Base-by-base conservation (phyloP, 1,140 invertebrate species). In the Heliconius nattereri region DNA sequence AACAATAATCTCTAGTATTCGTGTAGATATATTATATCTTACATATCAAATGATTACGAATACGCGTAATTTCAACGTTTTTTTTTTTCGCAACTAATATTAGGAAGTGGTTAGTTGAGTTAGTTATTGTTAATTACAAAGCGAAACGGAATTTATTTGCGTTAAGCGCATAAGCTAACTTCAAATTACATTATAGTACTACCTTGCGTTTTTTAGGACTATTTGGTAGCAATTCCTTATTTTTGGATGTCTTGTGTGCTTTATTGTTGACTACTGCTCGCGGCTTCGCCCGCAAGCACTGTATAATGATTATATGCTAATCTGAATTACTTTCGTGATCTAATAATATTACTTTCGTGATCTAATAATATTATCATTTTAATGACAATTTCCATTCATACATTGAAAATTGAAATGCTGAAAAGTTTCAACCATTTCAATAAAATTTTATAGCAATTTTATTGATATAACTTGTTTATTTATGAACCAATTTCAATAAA, bases 141-240 rank as follows among this genome's bases (percentile, higher is more conserved):
- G 57, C 57, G 57, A 60, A 60, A 60, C 57, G 57, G 57, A 60
- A 60, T 60, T 60, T 60, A 23, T 60, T 60, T 23, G n/a, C n/a
- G 57, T 60, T 60, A 60, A 60, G 57, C n/a, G 23, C 0, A 35
- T n/a, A 11, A 16, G 13, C n/a, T 23, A 60, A 23, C 57, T 60
- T 60, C n/a, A 23, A 60, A 60, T 60, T 60, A 60, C 20, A 26
- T 60, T 26, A 60, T 57, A n/a, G 20, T 8, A 60, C 0, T 60
- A 26, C 20, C n/a, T n/a, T 60, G 19, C 1, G 9, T 26, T 60
- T 60, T 60, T 60, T 60, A 60, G 6, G 9, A n/a, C 7, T 60
- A 23, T 26, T 54, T 54, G 19, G 19, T 54, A 7, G 7, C 7
- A 54, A 0, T n/a, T 54, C 49, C 49, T 54, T 54, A 7, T 20